Percentiles rank a stretch among this genome's conserved stretches.
These are phyloP conservation scores for Solenodon paradoxus DNA, from an alignment of 2,113 vertebrate species.

Conservation along the genomic window DNA sequence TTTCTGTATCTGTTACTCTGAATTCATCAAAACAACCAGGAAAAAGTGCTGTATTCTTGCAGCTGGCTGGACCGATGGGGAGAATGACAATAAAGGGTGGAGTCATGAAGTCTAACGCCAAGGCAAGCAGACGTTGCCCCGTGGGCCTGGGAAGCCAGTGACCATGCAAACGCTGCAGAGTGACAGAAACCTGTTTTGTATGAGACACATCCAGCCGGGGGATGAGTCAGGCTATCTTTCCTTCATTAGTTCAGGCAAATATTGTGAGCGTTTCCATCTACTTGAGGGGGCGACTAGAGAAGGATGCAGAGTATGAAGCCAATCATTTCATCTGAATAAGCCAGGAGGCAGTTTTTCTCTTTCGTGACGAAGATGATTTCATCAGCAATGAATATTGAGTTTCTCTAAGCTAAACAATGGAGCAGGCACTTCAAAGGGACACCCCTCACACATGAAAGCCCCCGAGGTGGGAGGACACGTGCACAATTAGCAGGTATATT, in stretches of 20 bases:
- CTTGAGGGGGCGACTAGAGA: background rate
- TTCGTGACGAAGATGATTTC: background rate
- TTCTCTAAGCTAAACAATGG: background rate
- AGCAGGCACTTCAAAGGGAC: background rate
- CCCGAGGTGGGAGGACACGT: background rate
- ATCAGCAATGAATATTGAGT: conserved; percentile 24
- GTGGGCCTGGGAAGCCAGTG: rapidly evolving
- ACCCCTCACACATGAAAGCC: background rate
- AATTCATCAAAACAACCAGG: background rate
- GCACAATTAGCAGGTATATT: background rate
- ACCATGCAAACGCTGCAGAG: background rate
- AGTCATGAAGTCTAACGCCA: background rate
- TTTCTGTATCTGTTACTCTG: background rate
- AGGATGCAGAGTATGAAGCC: background rate
- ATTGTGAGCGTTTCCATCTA: background rate
- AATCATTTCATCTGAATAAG: background rate
- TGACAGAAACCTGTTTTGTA: background rate
- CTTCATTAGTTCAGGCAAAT: background rate
- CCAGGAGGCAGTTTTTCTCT: background rate
- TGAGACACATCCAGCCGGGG: background rate
- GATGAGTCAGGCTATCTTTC: background rate
- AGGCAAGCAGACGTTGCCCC: background rate
- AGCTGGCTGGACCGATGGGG: background rate
- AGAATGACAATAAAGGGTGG: background rate
- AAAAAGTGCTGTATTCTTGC: background rate